Evolutionary conservation across 2,113 vertebrate genomes (phyloP), one percentile per base, ranked within the genome.

Genomic region (Elaphurus davidianus): DNA sequence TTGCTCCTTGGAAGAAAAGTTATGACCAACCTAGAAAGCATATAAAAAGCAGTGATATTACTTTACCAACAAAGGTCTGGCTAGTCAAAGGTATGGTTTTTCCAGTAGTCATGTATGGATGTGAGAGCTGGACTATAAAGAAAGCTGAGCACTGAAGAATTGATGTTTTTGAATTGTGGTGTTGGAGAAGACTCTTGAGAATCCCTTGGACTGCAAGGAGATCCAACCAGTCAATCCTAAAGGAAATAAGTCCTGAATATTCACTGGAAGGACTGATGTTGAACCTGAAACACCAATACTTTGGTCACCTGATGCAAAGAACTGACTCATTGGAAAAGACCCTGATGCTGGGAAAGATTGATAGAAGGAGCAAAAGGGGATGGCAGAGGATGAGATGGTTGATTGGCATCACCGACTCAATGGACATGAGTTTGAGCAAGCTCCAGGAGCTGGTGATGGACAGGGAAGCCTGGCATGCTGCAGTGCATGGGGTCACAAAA

Each of bases 21-120:
- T n/a, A 19, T 67, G 16, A 9, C 3, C 7, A 67, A 9, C 7
- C 1, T n/a, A n/a, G 16, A n/a, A 1, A 67, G 33, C 16, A 0
- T n/a, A n/a, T 67, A 19, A n/a, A 67, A 67, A n/a, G 33, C 15
- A 67, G 2, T n/a, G 33, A 67, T n/a, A n/a, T n/a, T 67, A 67
- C 62, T 67, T 67, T 67, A 19, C 16, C 33, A 67, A 67, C 16
- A 67, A 67, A n/a, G 3, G 15, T 67, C 62, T n/a, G 16, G 7
- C 16, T 67, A 17, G 3, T 67, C 62, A 64, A 64, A 67, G 16
- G 7, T 9, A 67, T 0, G 0, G 33, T n/a, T n/a, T 19, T 67
- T 17, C 62, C 0, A 67, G 62, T 2, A 9, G 62, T 67, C 16
- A 1, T 9, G 7, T 67, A 67, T 8, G 7, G 62, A n/a, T n/a